phyloP scores from a whole-genome alignment of 2,888 invertebrate genomes.

The Muscina levida region DNA sequence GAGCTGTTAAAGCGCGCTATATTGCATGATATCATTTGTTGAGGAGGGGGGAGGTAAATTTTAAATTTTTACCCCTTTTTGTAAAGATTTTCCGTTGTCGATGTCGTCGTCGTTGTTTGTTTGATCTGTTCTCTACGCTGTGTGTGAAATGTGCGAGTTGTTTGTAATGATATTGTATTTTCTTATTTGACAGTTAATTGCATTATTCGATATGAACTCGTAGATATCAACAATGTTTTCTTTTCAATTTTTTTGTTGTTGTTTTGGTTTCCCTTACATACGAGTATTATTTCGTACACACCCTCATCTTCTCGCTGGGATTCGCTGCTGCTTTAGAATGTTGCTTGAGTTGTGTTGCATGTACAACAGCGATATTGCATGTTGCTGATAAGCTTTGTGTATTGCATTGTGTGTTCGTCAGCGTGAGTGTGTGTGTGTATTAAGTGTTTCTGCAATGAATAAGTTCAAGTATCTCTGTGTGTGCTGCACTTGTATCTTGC shows the following conservation, averaged over 20 bases:
- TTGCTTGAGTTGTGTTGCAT: conserved; percentile 22
- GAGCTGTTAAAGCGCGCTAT: conserved; percentile 15
- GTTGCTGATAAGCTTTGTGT: conserved; percentile 16
- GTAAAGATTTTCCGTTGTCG: no score
- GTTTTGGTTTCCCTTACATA: background rate
- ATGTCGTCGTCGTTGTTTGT: no score
- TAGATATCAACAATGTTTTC: background rate
- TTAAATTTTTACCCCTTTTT: no score
- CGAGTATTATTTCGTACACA: conserved; percentile 29
- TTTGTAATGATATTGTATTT: conserved; percentile 15
- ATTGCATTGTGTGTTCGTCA: background rate
- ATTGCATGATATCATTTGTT: conserved; percentile 45
- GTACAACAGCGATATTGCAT: conserved; percentile 32
- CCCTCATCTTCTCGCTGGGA: conserved; percentile 46
- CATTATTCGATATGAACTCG: conserved; percentile 15
- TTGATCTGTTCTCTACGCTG: no score
- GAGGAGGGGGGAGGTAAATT: no score
- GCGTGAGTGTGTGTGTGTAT: background rate
- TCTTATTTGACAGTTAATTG: conserved; percentile 45
- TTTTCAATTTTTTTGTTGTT: conserved; percentile 11
- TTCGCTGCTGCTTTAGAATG: no score
- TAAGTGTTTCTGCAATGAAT: no score
- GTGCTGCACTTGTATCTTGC: background rate
- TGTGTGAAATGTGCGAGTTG: background rate
- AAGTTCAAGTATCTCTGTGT: background rate